Evolutionary conservation across 2,797 vertebrate species (phyloP), one percentile per base, ranked within the genome.

Genomic region (Syncerus caffer): DNA sequence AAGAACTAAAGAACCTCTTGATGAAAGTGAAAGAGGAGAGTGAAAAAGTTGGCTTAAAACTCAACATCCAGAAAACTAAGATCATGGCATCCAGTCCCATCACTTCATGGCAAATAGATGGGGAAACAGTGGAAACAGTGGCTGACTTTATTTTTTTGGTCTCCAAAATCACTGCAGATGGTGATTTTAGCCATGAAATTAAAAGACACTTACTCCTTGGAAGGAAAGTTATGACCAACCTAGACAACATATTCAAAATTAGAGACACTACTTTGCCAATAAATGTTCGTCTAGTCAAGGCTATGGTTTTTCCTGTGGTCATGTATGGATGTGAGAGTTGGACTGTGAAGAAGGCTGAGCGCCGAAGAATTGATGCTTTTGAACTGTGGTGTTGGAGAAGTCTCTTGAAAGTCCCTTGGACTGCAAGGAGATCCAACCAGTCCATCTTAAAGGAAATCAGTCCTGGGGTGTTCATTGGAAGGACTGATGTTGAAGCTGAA

Each of bases 101-200:
- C 62, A 64, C 31, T 19, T 64, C 62, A n/a, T n/a, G 16, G 62
- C 2, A 19, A 64, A 64, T 64, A 64, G 62, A n/a, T 19, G 62
- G 62, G 31, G 2, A 64, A 16, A 17, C 16, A 64, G 15, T n/a
- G 62, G 62, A 64, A 64, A 64, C 31, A n/a, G 62, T 64, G 62
- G 0, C 3, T 0, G 31, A 9, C 62, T 64, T 64, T 9, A n/a
- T n/a, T 64, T 64, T 64, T 0, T 6, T 13, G 13, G 57, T 12
- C 29, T 7, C 29, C 60, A 62, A 31, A 15, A 62, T 64, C 62
- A n/a, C 62, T 64, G 31, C 31, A 4, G 16, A 64, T n/a, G 15
- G 1, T 64, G 31, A 64, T 64, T 9, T 4, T 7, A 64, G 31
- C 31, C 62, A 64, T 64, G 31, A 64, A 64, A 64, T n/a, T 17